These are phyloP conservation scores for Amazona vittata DNA, from an alignment of 2,113 vertebrate species.

Conservation along the genomic window DNA sequence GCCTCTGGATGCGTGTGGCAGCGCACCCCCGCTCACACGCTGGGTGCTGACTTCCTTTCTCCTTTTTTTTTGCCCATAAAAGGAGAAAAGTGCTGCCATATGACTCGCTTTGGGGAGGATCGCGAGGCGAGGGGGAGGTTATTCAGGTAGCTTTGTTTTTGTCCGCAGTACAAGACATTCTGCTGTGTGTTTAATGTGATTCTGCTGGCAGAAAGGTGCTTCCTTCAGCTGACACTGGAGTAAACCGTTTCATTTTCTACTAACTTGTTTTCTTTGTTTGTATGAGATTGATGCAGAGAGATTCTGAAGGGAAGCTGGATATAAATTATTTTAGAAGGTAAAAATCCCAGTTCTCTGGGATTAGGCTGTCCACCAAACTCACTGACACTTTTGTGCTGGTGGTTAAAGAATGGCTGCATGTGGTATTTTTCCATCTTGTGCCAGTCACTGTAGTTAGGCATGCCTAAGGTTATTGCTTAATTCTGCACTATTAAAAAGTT, in stretches of 20 bases:
- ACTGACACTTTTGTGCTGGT: not conserved
- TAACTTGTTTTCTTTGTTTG: not conserved
- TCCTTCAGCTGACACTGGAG: not conserved
- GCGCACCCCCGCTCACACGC: not conserved
- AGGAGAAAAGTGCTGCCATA: conserved; percentile 73
- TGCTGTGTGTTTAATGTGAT: conserved; percentile 37
- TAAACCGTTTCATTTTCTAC: not conserved
- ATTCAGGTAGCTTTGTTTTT: conserved; percentile 35
- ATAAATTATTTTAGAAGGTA: not conserved
- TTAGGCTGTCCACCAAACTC: not conserved
- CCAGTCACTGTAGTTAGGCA: not conserved
- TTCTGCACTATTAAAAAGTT: not conserved
- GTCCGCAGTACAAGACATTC: not conserved
- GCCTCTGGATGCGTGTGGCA: conserved; percentile 24
- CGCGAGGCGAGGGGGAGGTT: conserved; percentile 6
- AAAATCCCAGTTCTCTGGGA: not conserved
- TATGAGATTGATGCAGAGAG: not conserved
- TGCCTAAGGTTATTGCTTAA: not conserved
- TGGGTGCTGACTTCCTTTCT: conserved; percentile 69
- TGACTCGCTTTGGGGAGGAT: conserved; percentile 51
- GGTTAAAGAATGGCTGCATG: not conserved
- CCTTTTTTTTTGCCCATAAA: conserved; percentile 76
- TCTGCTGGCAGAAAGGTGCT: not conserved
- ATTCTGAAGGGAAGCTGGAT: not conserved
- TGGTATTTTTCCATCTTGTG: not conserved